Evolutionary conservation across 1,140 invertebrate species (phyloP).

Genomic region (Kradibia gibbosae): DNA sequence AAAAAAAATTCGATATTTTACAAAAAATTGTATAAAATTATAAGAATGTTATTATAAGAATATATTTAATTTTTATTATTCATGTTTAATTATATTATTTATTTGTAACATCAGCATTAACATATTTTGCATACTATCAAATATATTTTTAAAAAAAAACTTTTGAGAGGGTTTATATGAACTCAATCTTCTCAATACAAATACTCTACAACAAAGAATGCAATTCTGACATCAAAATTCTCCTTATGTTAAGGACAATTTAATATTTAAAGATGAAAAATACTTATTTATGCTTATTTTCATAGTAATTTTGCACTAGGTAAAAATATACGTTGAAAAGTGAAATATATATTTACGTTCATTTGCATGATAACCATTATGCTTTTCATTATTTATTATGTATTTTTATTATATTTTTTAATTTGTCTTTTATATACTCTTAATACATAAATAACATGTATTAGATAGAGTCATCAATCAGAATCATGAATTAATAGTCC

Average conservation of each 20-base stretch:
- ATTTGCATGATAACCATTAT: background rate
- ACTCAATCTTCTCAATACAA: constrained; percentile 31
- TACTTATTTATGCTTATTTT: constrained; percentile 21
- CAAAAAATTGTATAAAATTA: no score
- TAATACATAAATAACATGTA: no score
- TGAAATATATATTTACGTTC: background rate
- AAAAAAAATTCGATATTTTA: no score
- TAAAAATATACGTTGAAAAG: constrained; percentile 12
- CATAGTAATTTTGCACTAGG: background rate
- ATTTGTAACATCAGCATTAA: background rate
- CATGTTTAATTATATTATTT: background rate
- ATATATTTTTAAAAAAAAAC: constrained; percentile 19
- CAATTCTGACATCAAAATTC: constrained; percentile 37
- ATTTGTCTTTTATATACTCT: no score
- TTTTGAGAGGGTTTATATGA: constrained; percentile 9
- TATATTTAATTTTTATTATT: no score
- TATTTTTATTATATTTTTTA: no score
- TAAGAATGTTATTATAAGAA: no score
- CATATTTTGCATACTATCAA: background rate
- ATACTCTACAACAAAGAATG: constrained; percentile 29
- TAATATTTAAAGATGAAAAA: constrained; percentile 13
- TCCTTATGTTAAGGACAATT: constrained; percentile 31
- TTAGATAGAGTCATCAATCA: no score
- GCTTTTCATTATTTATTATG: background rate
- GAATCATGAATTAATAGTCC: no score